Evolutionary conservation across 2,888 invertebrate species (phyloP).

Genomic region (Entomobrya proxima): DNA sequence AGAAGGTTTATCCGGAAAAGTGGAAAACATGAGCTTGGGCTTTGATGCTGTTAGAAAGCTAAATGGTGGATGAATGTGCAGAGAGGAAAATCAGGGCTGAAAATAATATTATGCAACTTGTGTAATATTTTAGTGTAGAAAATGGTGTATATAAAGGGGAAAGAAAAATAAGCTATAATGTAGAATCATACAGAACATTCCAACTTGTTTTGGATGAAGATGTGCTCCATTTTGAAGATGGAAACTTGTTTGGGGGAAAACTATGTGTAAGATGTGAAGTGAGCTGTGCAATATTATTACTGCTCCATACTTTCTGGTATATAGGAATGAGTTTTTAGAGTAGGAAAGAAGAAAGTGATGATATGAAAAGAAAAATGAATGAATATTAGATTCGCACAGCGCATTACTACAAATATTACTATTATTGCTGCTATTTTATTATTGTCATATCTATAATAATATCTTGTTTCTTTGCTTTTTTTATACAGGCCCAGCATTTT

Average conservation of each 20-base stretch:
- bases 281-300: slow-evolving; percentile 3
- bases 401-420: too few species aligned
- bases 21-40: neutral
- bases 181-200: too few species aligned
- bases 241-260: neutral
- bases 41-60: neutral
- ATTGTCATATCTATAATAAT: neutral
- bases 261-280: slow-evolving; percentile 16
- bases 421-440: neutral
- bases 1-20: slow-evolving; percentile 1
- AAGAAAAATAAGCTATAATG: too few species aligned
- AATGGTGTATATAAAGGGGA: neutral
- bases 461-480: neutral
- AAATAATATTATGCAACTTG: slow-evolving; percentile 20
- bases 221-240: neutral
- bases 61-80: neutral
- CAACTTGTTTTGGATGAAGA: too few species aligned
- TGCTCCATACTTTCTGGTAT: too few species aligned
- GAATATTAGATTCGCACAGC: too few species aligned
- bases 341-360: too few species aligned
- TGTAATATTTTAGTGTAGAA: slow-evolving; percentile 16
- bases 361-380: slow-evolving; percentile 14
- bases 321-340: neutral
- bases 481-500: slow-evolving; percentile 95
- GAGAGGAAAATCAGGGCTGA: neutral